phyloP scores from a whole-genome alignment of 2,797 vertebrate species.

The Artibeus lituratus region DNA sequence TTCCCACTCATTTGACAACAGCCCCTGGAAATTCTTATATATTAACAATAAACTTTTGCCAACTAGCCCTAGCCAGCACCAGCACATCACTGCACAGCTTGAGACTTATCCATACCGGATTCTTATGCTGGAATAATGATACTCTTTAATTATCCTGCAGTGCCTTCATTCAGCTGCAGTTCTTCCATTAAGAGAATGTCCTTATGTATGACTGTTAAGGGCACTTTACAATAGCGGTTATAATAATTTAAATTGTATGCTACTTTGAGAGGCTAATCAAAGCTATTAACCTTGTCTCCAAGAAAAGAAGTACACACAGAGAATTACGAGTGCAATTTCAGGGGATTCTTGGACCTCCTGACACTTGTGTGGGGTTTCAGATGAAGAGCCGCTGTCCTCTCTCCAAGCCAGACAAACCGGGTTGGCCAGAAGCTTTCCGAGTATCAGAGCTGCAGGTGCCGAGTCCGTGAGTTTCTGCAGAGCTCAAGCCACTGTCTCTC shows the following conservation, averaged over 20 bases:
- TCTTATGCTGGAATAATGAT: background rate
- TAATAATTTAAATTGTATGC: background rate
- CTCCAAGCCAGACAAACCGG: background rate
- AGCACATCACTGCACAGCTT: background rate
- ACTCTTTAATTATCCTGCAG: background rate
- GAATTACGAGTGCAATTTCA: background rate
- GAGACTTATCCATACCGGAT: background rate
- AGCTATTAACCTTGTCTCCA: background rate
- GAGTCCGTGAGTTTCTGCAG: background rate
- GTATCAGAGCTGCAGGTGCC: background rate
- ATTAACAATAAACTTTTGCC: background rate
- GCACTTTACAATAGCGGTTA: background rate
- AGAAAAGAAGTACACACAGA: background rate
- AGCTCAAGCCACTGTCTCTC: background rate
- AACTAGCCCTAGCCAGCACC: background rate
- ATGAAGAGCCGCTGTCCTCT: background rate
- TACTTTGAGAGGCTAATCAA: slow-evolving; percentile 1
- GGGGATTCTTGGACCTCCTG: background rate
- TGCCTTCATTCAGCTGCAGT: background rate
- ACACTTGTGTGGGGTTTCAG: background rate
- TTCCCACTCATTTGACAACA: background rate
- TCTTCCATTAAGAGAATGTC: background rate
- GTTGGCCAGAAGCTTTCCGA: background rate
- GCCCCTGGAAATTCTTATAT: background rate
- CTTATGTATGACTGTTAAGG: background rate